Conservation (phyloP, 2,797 vertebrate genomes). For the Thaleichthys pacificus region DNA sequence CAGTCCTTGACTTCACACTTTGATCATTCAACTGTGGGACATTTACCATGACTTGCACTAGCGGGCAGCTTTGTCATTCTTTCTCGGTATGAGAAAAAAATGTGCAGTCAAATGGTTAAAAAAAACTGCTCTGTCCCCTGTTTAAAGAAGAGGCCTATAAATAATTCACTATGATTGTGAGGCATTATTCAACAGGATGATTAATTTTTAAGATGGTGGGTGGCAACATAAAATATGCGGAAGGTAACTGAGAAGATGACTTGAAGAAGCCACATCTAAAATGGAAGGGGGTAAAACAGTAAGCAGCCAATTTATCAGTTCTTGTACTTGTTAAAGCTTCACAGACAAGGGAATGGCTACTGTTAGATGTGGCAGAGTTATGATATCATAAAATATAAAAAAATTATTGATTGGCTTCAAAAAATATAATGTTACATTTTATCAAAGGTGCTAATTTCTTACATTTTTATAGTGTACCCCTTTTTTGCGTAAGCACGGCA, state of each 20-base stretch:
- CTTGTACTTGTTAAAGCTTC: constrained; percentile 1
- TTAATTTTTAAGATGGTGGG: constrained; percentile 80
- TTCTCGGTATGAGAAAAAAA: constrained; percentile 50
- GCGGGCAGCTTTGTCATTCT: constrained; percentile 53
- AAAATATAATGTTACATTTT: constrained; percentile 11
- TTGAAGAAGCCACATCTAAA: constrained; percentile 59
- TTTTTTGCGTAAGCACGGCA: constrained; percentile 40
- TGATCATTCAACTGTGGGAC: constrained; percentile 40
- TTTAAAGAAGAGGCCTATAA: constrained; percentile 73
- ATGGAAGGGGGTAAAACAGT: constrained; percentile 32
- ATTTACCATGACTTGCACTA: constrained; percentile 45
- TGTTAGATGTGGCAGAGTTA: not conserved
- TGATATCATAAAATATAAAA: not conserved
- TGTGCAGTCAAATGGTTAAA: constrained; percentile 59
- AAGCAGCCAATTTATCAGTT: constrained; percentile 24
- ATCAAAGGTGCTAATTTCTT: constrained; percentile 48
- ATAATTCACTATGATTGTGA: constrained; percentile 82
- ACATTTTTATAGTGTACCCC: constrained; percentile 38
- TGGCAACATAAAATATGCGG: constrained; percentile 68
- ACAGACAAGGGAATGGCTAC: constrained; percentile 20
- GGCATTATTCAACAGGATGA: constrained; percentile 80
- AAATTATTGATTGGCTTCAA: not conserved
- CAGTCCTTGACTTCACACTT: constrained; percentile 30
- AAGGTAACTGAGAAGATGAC: constrained; percentile 68
- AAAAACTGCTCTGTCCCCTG: constrained; percentile 65